Evolutionary conservation across 2,797 vertebrate genomes (phyloP), one percentile per base, ranked within the genome.

Genomic region (Nannoperca obscura): DNA sequence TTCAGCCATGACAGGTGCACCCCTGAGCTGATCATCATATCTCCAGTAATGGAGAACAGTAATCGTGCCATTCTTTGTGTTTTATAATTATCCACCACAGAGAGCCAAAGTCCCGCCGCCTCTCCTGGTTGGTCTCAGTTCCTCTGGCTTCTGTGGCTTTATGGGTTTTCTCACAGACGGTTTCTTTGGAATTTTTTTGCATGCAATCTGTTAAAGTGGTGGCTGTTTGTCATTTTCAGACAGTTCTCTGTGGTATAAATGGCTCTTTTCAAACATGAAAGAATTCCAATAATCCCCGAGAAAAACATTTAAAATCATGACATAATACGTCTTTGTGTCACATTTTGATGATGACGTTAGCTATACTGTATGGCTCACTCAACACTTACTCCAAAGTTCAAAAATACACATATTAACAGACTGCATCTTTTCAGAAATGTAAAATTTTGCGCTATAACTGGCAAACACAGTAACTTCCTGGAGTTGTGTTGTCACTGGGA

Each of bases 141-240:
- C 24, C 17, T 36, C 49, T 0, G 36, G 69, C 69, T 38, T 60
- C 68, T 27, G n/a, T 27, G 24, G 27, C 42, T 34, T 34, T 2
- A 36, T 58, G n/a, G 17, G 4, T 47, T 64, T 63, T 24, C 10
- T 34, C 14, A 64, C 12, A 63, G 22, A 49, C 4, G 32, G 22
- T 30, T 66, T 58, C 19, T 58, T 13, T 58, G n/a, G n/a, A n/a
- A n/a, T 32, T 74, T 59, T 59, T 15, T 27, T 58, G 42, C 22
- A 47, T 4, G 17, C 4, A 57, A 8, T 57, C 22, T 47, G 15
- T 47, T 44, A 44, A 44, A 3, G 4, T 24, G 4, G 34, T 1
- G 0, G 14, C 22, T 20, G n/a, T 42, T 36, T 64, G 60, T 4
- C 7, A 34, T 19, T 59, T 22, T 0, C 40, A 61, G 34, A 38